Evolutionary conservation across 2,888 invertebrate genomes (phyloP).

Genomic region (Pocota personata): DNA sequence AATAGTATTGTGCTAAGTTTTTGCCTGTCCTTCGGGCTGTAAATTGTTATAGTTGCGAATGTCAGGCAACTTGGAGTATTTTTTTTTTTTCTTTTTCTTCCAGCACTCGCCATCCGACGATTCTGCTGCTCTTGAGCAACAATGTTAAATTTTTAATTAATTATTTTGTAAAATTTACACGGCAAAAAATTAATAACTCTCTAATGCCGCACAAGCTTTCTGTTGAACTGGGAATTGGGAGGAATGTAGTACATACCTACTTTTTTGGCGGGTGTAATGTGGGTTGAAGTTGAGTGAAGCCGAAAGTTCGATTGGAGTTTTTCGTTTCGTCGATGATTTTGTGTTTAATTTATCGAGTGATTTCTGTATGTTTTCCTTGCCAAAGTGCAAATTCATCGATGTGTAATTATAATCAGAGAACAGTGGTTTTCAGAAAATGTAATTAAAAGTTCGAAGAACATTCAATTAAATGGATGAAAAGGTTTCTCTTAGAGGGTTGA

Average conservation of each 20-base stretch:
- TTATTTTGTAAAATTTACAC: conserved; percentile 61
- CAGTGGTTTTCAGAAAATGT: conserved; percentile 40
- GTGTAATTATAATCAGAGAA: conserved; percentile 67
- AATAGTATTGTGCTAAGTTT: conserved; percentile 27
- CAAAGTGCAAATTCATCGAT: conserved; percentile 63
- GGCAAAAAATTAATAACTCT: conserved; percentile 60
- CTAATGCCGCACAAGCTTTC: background rate
- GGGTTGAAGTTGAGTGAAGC: background rate
- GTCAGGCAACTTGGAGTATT: conserved; percentile 47
- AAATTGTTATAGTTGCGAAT: conserved; percentile 68
- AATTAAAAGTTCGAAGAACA: conserved; percentile 69
- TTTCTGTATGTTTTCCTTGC: conserved; percentile 39
- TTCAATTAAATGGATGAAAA: conserved; percentile 67
- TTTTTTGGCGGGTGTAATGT: background rate
- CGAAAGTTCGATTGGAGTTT: conserved; percentile 51
- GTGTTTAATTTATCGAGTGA: conserved; percentile 50
- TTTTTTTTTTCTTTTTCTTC: conserved; percentile 25
- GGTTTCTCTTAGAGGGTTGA: conserved; percentile 30
- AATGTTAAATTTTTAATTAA: conserved; percentile 71
- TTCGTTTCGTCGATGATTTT: conserved; percentile 32
- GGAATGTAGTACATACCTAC: background rate
- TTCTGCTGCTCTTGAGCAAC: conserved; percentile 40
- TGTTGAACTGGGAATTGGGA: background rate
- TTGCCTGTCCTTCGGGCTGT: conserved; percentile 63
- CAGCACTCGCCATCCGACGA: conserved; percentile 12